Base-by-base conservation (phyloP, 1,140 invertebrate species). In the Philopotamus ludificatus region DNA sequence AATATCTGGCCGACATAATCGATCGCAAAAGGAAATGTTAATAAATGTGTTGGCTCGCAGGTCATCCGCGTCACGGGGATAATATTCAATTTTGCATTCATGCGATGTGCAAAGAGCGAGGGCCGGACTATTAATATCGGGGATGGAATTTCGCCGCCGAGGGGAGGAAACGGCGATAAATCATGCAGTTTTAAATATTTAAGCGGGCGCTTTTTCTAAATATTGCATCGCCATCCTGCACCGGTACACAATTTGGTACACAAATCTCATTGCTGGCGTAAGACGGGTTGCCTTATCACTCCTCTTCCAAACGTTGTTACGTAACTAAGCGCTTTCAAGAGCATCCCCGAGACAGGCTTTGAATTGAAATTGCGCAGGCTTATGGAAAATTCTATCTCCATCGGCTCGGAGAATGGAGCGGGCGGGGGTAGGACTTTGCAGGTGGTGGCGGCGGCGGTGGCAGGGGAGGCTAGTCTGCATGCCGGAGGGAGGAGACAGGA, bases 301-400 rank as follows among this genome's bases (percentile, higher is more conserved):
- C 63, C 58, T 61, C 67, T 62, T 59, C 53, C 61, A 63, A 68
- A 65, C 62, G 62, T 57, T 57, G 63, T 65, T 69, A 69, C 42
- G 59, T 63, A 65, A 68, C 62, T 68, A 61, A 65, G 63, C 67
- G 58, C 53, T 57, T 60, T 66, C 53, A 39, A 61, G 63, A 63
- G 54, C 57, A 39, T 45, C 49, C 59, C 53, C 51, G 45, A 66
- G 59, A 65, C 63, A 41, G 63, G 67, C 63, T 69, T 63, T 69
- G 67, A 69, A 66, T 66, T 66, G 63, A 66, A 69, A 69, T 69
- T 69, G 67, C 53, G 63, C 63, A 39, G 63, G 53, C 67, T 69
- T 69, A 69, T 69, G 67, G 67, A 66, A 69, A 69, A 65, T 58
- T 60, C 58, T 59, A 54, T 61, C 67, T 22, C 67, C 57, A 34